Percentiles rank a stretch among this genome's conserved stretches.
These are phyloP conservation scores for Drosophila bifasciata DNA, from an alignment of 1,140 invertebrate genomes.

Conservation along the genomic window DNA sequence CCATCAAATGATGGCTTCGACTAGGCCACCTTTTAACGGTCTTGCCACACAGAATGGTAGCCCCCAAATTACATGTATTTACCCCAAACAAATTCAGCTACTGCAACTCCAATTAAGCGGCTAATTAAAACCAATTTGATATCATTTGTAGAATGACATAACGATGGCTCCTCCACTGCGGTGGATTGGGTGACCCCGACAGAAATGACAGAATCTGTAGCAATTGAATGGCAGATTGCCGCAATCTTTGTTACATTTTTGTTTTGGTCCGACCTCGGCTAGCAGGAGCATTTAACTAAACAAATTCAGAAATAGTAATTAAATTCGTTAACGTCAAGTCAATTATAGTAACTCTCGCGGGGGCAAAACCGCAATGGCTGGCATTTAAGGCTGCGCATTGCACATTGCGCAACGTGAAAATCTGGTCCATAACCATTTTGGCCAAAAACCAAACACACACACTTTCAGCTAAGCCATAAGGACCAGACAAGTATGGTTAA, in stretches of 20 bases:
- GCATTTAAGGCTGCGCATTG: slow-evolving; percentile 34
- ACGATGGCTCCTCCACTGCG: background rate
- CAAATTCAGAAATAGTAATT: slow-evolving; percentile 48
- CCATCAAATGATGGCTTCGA: too few relatives aligned
- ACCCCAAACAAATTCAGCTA: too few relatives aligned
- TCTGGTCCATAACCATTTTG: slow-evolving; percentile 54
- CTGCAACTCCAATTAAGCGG: too few relatives aligned
- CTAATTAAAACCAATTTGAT: too few relatives aligned
- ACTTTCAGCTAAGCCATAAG: slow-evolving; percentile 23
- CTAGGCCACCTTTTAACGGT: too few relatives aligned
- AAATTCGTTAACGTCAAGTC: slow-evolving; percentile 32
- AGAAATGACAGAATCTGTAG: background rate
- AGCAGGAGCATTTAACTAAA: slow-evolving; percentile 39
- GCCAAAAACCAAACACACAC: slow-evolving; percentile 8
- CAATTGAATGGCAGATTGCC: slow-evolving; percentile 43
- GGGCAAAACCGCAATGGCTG: slow-evolving; percentile 38
- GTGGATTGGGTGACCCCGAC: slow-evolving; percentile 5
- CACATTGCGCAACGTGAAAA: slow-evolving; percentile 32
- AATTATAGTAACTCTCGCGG: slow-evolving; percentile 26
- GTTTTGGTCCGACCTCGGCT: slow-evolving; percentile 19
- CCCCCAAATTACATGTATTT: background rate
- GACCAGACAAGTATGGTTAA: slow-evolving; percentile 35
- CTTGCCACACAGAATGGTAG: background rate
- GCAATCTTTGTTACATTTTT: slow-evolving; percentile 41
- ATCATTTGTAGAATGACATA: background rate